Evolutionary conservation across 1,140 invertebrate genomes (phyloP).

Genomic region (Streblospio benedicti): DNA sequence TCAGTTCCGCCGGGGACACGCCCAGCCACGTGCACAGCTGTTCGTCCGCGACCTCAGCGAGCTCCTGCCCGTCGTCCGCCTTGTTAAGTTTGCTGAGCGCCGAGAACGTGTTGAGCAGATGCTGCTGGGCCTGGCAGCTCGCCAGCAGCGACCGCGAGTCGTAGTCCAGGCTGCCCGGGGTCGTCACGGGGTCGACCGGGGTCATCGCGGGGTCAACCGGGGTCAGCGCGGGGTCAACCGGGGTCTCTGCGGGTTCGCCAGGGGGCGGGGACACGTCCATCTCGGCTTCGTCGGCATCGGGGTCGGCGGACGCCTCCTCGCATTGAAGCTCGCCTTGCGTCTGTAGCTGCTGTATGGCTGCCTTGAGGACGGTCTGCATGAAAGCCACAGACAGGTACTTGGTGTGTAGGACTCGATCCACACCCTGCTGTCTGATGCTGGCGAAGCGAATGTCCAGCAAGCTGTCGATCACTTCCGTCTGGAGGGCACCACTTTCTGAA

Average conservation of each 20-base stretch:
- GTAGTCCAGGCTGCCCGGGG: constrained; percentile 40
- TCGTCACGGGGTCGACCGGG: constrained; percentile 16
- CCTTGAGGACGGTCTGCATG: constrained; percentile 33
- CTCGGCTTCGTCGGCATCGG: no score
- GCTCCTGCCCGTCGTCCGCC: no score
- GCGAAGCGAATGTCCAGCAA: constrained; percentile 60
- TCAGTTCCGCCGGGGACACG: no score
- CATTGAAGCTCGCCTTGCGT: constrained; percentile 19
- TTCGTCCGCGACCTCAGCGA: no score
- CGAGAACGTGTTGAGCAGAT: constrained; percentile 35
- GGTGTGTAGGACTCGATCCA: constrained; percentile 40
- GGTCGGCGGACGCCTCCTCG: no score
- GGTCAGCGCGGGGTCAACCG: neutral
- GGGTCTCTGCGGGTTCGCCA: no score
- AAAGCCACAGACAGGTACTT: constrained; percentile 35
- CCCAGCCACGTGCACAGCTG: no score
- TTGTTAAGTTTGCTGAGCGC: constrained; percentile 20
- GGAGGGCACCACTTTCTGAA: no score
- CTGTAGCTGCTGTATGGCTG: constrained; percentile 29
- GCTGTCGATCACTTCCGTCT: constrained; percentile 27
- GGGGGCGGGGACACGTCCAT: no score
- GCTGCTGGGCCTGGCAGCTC: constrained; percentile 36
- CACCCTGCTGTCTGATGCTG: constrained; percentile 39
- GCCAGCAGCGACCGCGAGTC: constrained; percentile 41
- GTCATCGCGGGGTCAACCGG: neutral